These are phyloP conservation scores for Colius striatus DNA, from an alignment of 2,113 vertebrate species.

Conservation along the genomic window DNA sequence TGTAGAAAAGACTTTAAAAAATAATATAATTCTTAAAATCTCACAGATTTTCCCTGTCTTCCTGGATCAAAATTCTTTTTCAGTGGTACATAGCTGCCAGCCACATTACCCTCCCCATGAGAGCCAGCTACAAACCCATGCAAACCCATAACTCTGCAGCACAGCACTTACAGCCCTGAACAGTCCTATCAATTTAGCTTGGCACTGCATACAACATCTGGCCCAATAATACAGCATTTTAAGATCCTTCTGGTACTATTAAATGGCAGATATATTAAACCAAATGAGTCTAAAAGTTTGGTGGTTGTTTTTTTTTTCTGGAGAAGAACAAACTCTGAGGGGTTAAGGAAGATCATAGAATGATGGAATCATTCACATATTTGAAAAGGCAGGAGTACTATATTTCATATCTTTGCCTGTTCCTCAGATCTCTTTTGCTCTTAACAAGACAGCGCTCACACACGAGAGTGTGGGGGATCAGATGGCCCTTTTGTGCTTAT, in stretches of 20 bases:
- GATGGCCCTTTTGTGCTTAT: constrained; percentile 6
- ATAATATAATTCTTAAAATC: background rate
- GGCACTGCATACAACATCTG: constrained; percentile 20
- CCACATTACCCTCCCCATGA: background rate
- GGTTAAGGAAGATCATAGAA: background rate
- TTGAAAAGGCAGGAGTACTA: background rate
- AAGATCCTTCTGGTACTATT: constrained; percentile 25
- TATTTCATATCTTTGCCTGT: background rate
- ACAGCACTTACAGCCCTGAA: background rate
- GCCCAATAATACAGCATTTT: constrained; percentile 37
- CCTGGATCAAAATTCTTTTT: background rate
- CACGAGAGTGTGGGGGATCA: background rate
- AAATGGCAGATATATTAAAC: constrained; percentile 18
- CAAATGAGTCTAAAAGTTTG: background rate
- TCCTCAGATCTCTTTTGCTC: constrained; percentile 1
- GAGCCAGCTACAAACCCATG: background rate
- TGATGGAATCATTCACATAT: background rate
- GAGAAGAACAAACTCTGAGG: background rate
- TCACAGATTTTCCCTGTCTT: background rate
- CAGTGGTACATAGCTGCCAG: background rate
- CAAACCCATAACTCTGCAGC: background rate
- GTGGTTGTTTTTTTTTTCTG: background rate
- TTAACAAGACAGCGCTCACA: background rate
- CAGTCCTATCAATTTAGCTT: background rate
- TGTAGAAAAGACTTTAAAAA: background rate